A percentile compares a stretch with the other conserved stretches of the same genome.
phyloP scores from a whole-genome alignment of 1,140 invertebrate species.

The Lineus longissimus region DNA sequence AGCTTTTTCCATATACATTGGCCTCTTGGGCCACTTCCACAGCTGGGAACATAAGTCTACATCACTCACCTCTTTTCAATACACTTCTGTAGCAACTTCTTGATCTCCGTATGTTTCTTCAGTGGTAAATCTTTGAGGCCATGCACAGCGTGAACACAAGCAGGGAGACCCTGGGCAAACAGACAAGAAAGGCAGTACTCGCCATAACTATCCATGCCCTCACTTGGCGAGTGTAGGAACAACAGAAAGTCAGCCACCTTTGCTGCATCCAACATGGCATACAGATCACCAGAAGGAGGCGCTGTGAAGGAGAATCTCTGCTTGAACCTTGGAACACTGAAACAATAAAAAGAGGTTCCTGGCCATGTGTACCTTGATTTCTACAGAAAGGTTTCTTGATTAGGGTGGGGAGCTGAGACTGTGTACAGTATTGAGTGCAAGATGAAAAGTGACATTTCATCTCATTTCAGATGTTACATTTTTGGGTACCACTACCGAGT shows the following conservation, averaged over 20 bases:
- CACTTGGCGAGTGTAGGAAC: conserved; percentile 63
- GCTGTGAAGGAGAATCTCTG: conserved; percentile 76
- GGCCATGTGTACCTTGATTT: conserved; percentile 13
- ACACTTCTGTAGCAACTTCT: conserved; percentile 70
- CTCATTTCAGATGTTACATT: too few species aligned
- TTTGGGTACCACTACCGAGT: too few species aligned
- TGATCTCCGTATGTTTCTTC: conserved; percentile 68
- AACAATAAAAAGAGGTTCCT: conserved; percentile 42
- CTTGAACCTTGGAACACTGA: conserved; percentile 76
- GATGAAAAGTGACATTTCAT: background rate
- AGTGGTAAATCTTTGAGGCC: conserved; percentile 35
- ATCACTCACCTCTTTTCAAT: conserved; percentile 64
- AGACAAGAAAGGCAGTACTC: conserved; percentile 69
- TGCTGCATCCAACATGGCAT: conserved; percentile 73
- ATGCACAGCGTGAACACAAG: conserved; percentile 67
- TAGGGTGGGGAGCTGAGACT: too few species aligned
- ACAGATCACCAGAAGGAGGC: conserved; percentile 67
- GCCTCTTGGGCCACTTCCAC: background rate
- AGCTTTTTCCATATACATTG: background rate
- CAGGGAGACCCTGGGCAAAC: conserved; percentile 79
- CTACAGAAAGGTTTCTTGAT: too few species aligned
- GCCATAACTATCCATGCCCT: conserved; percentile 70
- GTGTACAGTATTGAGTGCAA: background rate
- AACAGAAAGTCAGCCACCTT: conserved; percentile 83
- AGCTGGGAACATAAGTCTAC: background rate